Conservation (phyloP, 2,113 vertebrate species). For the Sisor rabdophorus region DNA sequence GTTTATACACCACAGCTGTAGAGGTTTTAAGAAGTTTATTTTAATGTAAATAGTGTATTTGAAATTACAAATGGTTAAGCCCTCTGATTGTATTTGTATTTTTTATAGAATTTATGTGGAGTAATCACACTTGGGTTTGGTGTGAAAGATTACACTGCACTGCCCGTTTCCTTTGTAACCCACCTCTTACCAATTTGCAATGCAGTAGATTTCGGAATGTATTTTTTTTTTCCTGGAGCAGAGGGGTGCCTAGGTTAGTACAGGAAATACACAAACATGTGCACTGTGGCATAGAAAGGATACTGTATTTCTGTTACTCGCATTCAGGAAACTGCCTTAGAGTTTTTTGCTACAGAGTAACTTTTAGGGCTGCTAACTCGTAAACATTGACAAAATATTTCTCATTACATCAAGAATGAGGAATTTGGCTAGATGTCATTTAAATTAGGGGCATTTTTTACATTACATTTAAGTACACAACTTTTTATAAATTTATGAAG, state of each 20-base stretch:
- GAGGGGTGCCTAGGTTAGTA: background rate
- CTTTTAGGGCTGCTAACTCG: background rate
- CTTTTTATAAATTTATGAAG: background rate
- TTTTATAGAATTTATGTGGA: slow-evolving; percentile 71
- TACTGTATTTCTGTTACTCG: slow-evolving; percentile 12
- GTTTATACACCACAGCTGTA: slow-evolving; percentile 69
- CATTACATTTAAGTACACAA: background rate
- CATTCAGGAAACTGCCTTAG: slow-evolving; percentile 22
- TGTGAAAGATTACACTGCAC: slow-evolving; percentile 47
- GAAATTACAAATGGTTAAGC: slow-evolving; percentile 63
- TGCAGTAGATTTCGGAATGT: slow-evolving; percentile 25
- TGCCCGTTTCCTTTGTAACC: slow-evolving; percentile 47
- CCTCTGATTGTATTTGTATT: slow-evolving; percentile 75
- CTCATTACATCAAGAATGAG: background rate
- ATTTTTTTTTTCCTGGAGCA: background rate
- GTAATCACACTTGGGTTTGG: slow-evolving; percentile 60
- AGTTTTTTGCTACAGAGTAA: slow-evolving; percentile 18
- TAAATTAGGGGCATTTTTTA: background rate
- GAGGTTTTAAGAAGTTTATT: slow-evolving; percentile 59
- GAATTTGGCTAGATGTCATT: background rate
- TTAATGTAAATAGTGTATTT: slow-evolving; percentile 66
- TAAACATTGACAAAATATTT: background rate
- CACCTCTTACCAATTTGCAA: slow-evolving; percentile 11
- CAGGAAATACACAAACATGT: slow-evolving; percentile 10
- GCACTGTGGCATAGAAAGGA: slow-evolving; percentile 31